A percentile compares a stretch with the other conserved stretches of the same genome.
Conservation (phyloP, 2,888 invertebrate genomes). For the Nymphalis polychloros region DNA sequence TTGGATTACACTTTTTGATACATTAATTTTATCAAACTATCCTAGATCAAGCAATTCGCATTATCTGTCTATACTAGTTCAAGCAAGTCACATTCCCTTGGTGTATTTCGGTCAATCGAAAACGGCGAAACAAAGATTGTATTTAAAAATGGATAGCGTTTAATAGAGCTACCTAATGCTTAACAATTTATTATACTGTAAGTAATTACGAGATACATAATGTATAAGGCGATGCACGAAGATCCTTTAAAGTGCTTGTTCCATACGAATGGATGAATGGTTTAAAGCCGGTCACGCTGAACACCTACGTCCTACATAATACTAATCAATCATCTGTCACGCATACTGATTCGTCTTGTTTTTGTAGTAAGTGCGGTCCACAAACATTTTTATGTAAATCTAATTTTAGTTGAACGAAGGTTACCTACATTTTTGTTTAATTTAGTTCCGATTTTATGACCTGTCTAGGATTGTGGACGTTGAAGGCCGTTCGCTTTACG, state of each 20-base stretch:
- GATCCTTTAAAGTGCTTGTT: neutral
- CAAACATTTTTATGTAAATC: neutral
- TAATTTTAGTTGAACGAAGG: neutral
- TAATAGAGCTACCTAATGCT: neutral
- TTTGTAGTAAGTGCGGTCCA: neutral
- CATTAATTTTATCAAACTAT: too few species aligned
- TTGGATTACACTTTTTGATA: too few species aligned
- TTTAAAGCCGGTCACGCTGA: neutral
- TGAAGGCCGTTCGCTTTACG: constrained; percentile 1
- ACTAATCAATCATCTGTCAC: too few species aligned
- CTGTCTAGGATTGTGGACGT: constrained; percentile 4
- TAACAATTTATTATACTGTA: constrained; percentile 1
- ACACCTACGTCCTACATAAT: too few species aligned
- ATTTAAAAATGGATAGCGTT: neutral
- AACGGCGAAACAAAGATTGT: neutral
- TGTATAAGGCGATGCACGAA: neutral
- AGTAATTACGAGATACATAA: constrained; percentile 1
- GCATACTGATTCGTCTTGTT: too few species aligned
- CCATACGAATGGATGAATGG: neutral
- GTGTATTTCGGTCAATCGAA: neutral
- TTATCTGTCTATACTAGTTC: too few species aligned
- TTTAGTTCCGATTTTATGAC: constrained; percentile 10
- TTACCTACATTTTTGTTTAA: neutral
- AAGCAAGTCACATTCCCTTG: too few species aligned
- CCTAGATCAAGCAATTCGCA: too few species aligned